phyloP scores from a whole-genome alignment of 2,113 vertebrate genomes.

The Mesembrinibis cayennensis region DNA sequence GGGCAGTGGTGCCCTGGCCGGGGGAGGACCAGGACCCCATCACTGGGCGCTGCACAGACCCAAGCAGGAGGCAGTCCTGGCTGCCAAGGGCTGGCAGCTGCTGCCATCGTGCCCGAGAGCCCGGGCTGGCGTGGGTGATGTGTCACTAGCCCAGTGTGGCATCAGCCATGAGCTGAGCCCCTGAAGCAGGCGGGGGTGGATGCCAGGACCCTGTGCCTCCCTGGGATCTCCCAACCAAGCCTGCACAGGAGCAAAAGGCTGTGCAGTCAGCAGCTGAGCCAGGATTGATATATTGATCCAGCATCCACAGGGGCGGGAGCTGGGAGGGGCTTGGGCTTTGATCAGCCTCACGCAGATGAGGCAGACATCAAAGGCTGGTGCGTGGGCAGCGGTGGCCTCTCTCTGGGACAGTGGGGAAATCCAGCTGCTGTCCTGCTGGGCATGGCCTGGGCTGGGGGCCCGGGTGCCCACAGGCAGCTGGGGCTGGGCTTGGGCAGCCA shows the following conservation, averaged over 20 bases:
- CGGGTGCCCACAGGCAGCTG: background rate
- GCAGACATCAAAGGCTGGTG: background rate
- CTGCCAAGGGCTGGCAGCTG: background rate
- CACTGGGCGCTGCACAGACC: background rate
- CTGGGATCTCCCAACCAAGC: background rate
- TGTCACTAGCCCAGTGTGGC: background rate
- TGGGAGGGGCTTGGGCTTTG: background rate
- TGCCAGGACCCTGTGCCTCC: background rate
- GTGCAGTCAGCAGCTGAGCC: conserved; percentile 1
- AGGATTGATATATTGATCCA: conserved; percentile 20
- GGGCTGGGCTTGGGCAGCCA: background rate
- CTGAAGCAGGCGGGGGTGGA: accelerated
- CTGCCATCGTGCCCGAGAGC: background rate
- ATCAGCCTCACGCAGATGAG: background rate
- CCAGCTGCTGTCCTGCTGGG: accelerated
- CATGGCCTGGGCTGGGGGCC: background rate
- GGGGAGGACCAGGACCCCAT: background rate
- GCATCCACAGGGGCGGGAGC: background rate
- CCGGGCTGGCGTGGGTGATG: background rate
- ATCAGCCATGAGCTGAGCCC: background rate
- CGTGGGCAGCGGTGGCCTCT: background rate
- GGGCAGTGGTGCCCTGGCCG: background rate
- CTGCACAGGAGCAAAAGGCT: background rate
- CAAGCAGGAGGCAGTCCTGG: background rate
- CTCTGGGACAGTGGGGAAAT: background rate